Base-by-base conservation (phyloP, 2,888 invertebrate genomes). In the Seladonia tumulorum region DNA sequence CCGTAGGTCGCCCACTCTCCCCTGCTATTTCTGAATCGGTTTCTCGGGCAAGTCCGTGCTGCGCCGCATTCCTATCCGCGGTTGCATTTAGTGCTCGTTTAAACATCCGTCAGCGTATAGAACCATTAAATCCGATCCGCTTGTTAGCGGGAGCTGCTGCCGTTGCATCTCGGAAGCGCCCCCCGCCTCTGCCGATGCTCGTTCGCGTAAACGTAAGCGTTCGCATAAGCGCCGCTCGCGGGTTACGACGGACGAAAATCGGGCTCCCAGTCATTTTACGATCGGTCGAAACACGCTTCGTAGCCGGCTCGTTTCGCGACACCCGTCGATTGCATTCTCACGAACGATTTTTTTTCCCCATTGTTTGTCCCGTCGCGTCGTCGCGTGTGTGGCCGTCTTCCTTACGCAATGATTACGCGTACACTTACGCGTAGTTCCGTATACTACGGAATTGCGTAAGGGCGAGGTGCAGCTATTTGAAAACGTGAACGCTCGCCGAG, bases 71-170 rank as follows among this genome's bases (percentile, higher is more conserved):
- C 85, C 75, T 35, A 66, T 68, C 45, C 88, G 87, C 71, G 85
- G 66, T 76, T 79, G 79, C 87, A 70, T 88, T 88, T 85, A 89
- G 89, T 82, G 83, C 85, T 72, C 88, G 80, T 80, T 89, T 88
- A 87, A 90, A 90, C 87, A 83, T 89, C 86, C 86, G 89, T 90
- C 89, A 87, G 85, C 90, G 87, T 87, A 74, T 81, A n/a, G 81
- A 74, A 77, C 85, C 90, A 90, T 90, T 90, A 91, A 90, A 91
- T 90, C 85, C 88, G 87, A 90, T 86, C 88, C 72, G 90, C 89
- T 91, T 85, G 90, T 90, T 88, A 90, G 84, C 83, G 76, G 29
- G 76, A 60, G 80, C 45, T 85, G 89, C 86, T 87, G 83, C 49
- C 81, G 72, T 76, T 81, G 85, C 87, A 82, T 25, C 79, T 86